A percentile compares a stretch with the other conserved stretches of the same genome.
Evolutionary conservation across 2,113 vertebrate species (phyloP).

Genomic region (Aphelocoma coerulescens): DNA sequence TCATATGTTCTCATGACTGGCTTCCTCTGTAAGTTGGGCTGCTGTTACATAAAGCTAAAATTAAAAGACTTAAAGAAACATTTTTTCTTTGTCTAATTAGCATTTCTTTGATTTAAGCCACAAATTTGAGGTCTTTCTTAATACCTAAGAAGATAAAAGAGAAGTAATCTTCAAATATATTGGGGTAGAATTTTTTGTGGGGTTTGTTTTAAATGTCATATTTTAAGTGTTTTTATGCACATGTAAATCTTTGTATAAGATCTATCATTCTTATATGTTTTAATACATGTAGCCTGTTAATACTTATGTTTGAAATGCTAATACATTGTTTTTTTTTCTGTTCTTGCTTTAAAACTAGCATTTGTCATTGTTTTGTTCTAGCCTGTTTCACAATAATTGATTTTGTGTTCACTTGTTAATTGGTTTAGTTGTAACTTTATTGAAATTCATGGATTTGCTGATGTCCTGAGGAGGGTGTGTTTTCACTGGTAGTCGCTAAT

Average conservation of each 20-base stretch:
- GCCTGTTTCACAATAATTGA: conserved; percentile 30
- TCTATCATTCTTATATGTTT: not conserved
- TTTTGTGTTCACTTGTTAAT: conserved; percentile 55
- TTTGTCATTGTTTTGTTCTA: conserved; percentile 40
- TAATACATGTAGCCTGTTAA: not conserved
- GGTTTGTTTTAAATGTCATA: not conserved
- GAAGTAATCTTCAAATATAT: not conserved
- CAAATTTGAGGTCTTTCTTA: not conserved
- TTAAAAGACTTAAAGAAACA: not conserved
- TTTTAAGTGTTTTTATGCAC: not conserved
- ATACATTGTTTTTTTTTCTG: not conserved
- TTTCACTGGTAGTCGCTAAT: conserved; percentile 37
- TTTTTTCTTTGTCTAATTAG: not conserved
- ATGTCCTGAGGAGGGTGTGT: conserved; percentile 37
- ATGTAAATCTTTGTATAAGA: not conserved
- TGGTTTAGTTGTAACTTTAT: conserved; percentile 38
- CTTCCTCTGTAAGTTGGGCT: not conserved
- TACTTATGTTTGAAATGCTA: not conserved
- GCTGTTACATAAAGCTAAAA: not conserved
- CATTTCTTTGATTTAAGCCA: not conserved
- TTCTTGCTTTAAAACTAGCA: not conserved
- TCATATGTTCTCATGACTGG: not conserved
- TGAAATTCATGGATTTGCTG: conserved; percentile 54
- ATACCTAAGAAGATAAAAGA: not conserved
- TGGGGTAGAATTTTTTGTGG: not conserved